These are phyloP conservation scores for Vimba vimba DNA, from an alignment of 2,113 vertebrate species.

Conservation along the genomic window DNA sequence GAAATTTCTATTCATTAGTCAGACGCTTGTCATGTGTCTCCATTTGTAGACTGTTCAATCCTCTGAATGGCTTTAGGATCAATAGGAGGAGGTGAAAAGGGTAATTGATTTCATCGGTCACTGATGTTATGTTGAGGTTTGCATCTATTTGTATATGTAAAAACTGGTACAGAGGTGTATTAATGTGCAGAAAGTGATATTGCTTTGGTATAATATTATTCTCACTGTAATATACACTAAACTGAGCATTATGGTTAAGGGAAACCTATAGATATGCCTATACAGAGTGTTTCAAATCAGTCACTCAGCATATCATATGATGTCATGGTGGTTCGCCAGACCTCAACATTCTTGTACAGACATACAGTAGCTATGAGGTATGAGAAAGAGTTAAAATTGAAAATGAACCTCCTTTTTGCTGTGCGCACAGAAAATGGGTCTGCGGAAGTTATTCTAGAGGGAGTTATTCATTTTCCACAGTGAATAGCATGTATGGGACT, in stretches of 20 bases:
- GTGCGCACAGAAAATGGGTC: constrained; percentile 23
- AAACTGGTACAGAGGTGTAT: not conserved
- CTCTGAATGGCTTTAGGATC: constrained; percentile 62
- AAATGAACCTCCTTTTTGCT: constrained; percentile 31
- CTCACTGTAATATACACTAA: not conserved
- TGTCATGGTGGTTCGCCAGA: not conserved
- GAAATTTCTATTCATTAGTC: constrained; percentile 54
- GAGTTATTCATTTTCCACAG: not conserved
- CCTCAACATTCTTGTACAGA: constrained; percentile 34
- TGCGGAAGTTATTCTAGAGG: not conserved
- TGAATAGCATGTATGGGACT: not conserved
- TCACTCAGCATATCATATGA: not conserved
- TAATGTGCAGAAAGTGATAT: not conserved
- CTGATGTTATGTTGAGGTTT: constrained; percentile 18
- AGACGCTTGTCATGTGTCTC: constrained; percentile 51
- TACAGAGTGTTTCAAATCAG: not conserved
- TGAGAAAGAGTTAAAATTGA: constrained; percentile 38
- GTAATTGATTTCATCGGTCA: constrained; percentile 64
- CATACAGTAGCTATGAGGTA: constrained; percentile 43
- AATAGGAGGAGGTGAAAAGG: constrained; percentile 60
- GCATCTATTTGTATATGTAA: not conserved
- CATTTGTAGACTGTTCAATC: constrained; percentile 57
- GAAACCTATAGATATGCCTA: not conserved
- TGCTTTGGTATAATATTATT: not conserved
- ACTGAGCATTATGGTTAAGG: not conserved